Conservation (phyloP, 2,113 vertebrate species). For the Lonchura striata region DNA sequence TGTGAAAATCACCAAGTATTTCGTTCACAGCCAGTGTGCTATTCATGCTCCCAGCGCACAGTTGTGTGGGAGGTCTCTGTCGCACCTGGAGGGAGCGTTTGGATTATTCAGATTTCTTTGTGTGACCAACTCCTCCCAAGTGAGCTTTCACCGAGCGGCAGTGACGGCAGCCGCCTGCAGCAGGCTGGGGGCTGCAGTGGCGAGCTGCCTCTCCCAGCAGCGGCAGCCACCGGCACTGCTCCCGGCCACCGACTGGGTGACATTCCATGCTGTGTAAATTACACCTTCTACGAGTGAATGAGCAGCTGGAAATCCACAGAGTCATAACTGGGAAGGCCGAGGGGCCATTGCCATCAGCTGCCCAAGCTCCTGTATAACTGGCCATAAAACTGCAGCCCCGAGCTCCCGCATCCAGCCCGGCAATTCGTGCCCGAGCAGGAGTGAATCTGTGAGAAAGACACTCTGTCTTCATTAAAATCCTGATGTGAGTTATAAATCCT, state of each 20-base stretch:
- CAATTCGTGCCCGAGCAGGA: background rate
- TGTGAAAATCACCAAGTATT: background rate
- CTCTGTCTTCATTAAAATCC: slow-evolving; percentile 27
- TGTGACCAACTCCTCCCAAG: background rate
- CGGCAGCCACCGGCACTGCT: background rate
- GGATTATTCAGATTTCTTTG: background rate
- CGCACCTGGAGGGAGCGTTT: background rate
- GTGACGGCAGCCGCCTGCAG: accelerated
- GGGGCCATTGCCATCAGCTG: background rate
- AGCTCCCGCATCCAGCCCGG: background rate
- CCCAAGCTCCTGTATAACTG: background rate
- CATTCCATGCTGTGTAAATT: background rate
- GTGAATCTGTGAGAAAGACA: background rate
- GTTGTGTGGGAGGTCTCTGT: background rate
- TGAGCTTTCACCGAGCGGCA: background rate
- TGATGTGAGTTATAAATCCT: background rate
- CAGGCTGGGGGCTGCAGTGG: accelerated
- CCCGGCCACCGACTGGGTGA: background rate
- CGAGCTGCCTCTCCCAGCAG: background rate
- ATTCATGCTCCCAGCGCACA: accelerated
- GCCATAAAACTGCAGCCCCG: background rate
- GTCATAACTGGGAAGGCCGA: background rate
- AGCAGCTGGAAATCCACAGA: slow-evolving; percentile 26
- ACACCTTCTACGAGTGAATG: background rate
- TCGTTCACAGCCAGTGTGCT: background rate